Percentiles rank a stretch among this genome's conserved stretches.
phyloP scores from a whole-genome alignment of 2,797 vertebrate species.

The Channa striata region DNA sequence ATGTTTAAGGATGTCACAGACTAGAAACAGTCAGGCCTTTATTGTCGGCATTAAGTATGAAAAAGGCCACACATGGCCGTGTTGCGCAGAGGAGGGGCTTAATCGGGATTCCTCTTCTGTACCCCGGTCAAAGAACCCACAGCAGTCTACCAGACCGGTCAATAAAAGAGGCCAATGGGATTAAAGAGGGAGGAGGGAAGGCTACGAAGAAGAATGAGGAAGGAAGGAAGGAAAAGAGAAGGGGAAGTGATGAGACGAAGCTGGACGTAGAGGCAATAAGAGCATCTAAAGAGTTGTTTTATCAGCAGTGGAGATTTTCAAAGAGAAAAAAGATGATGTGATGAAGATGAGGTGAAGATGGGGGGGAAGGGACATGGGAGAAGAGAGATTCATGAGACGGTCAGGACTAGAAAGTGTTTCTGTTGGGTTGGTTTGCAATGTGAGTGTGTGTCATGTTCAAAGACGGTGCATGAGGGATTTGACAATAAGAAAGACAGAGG shows the following conservation, averaged over 20 bases:
- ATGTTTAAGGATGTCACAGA: conserved; percentile 17
- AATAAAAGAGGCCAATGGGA: conserved; percentile 10
- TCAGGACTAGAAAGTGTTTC: conserved; percentile 19
- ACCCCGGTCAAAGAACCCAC: conserved; percentile 41
- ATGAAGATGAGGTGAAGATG: conserved; percentile 14
- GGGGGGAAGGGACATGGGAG: conserved; percentile 13
- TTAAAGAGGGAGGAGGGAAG: conserved; percentile 23
- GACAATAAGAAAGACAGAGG: conserved; percentile 49
- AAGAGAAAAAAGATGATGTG: conserved; percentile 7
- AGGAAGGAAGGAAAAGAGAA: neutral
- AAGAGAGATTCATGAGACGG: conserved; percentile 22
- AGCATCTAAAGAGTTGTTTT: conserved; percentile 15
- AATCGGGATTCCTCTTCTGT: conserved; percentile 35
- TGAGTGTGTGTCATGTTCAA: conserved; percentile 48
- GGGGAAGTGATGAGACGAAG: neutral
- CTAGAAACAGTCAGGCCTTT: conserved; percentile 6
- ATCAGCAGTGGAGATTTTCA: conserved; percentile 9
- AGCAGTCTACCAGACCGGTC: conserved; percentile 19
- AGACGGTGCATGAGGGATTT: conserved; percentile 56
- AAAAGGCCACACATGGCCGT: conserved; percentile 19
- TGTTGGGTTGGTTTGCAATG: conserved; percentile 37
- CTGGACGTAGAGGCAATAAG: neutral
- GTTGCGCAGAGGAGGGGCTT: conserved; percentile 2
- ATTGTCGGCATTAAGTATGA: conserved; percentile 21
- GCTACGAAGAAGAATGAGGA: conserved; percentile 2